phyloP scores from a whole-genome alignment of 2,797 vertebrate species.

The Lutra lutra region DNA sequence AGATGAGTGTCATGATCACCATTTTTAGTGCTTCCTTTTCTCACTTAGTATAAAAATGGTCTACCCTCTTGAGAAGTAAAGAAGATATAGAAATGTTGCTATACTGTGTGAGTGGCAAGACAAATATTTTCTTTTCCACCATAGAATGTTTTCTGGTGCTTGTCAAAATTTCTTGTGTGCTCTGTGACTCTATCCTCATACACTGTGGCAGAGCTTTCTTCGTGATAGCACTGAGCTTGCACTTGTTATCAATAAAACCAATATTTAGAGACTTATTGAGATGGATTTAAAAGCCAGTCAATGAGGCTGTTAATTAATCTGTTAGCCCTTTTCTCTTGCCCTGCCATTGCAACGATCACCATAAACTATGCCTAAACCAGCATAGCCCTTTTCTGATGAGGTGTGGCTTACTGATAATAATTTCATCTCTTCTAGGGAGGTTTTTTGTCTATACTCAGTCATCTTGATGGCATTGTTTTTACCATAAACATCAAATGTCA shows the following conservation, averaged over 20 bases:
- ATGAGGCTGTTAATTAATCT: conserved; percentile 36
- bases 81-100: conserved; percentile 80
- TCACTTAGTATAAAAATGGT: conserved; percentile 74
- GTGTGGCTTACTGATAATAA: conserved; percentile 52
- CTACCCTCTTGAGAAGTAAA: conserved; percentile 79
- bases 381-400: conserved; percentile 46
- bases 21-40: conserved; percentile 74
- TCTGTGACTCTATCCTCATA: neutral
- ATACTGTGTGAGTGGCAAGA: conserved; percentile 72
- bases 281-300: conserved; percentile 36
- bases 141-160: conserved; percentile 72
- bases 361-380: neutral
- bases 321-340: neutral
- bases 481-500: conserved; percentile 46
- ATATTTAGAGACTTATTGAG: neutral
- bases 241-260: neutral
- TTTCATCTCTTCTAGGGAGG: conserved; percentile 65
- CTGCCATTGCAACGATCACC: neutral
- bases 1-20: conserved; percentile 68
- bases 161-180: conserved; percentile 64
- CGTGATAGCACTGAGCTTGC: neutral
- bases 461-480: conserved; percentile 66
- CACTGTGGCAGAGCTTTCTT: neutral
- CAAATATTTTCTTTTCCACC: conserved; percentile 81
- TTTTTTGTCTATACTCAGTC: conserved; percentile 55